Evolutionary conservation across 2,797 vertebrate genomes (phyloP), one percentile per base, ranked within the genome.

Genomic region (Benthosema pterotum): DNA sequence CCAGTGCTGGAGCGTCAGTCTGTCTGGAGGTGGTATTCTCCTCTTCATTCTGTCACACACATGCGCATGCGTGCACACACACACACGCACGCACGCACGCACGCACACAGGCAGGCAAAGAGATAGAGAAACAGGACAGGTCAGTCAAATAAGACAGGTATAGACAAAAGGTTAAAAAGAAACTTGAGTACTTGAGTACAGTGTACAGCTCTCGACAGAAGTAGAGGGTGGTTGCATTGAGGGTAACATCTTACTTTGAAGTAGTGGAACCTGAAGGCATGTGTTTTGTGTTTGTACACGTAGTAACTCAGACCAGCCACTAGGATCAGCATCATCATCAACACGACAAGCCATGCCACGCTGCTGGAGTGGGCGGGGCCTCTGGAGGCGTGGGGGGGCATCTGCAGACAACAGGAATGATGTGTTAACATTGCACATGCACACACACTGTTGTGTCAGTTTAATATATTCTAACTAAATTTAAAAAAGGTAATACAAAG

Each of bases 191-290:
- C n/a, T n/a, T n/a, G n/a, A n/a, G n/a, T n/a, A n/a, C n/a, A n/a
- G n/a, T n/a, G n/a, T n/a, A n/a, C n/a, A n/a, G n/a, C n/a, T n/a
- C n/a, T n/a, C n/a, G n/a, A n/a, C n/a, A n/a, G n/a, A n/a, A n/a
- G n/a, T n/a, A n/a, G n/a, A n/a, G n/a, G n/a, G n/a, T n/a, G n/a
- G n/a, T n/a, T n/a, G 25, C 8, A 13, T 16, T 25, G 51, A 13
- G 8, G 12, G 47, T 54, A 12, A 3, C 0, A 9, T 18, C 72
- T 12, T 71, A 95, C 97, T 91, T 90, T 95, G 15, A 94, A 95
- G 61, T 95, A 92, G 0, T 93, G 93, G 77, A 98, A 98, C 52
- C 92, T 89, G 70, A 93, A 93, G 45, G 88, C 88, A 1, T 86
- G 82, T 0, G 87, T 91, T 75, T 91, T 93, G 74, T 91, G 80